phyloP scores from a whole-genome alignment of 92 coral and sea anemone species.

The Micromussa lordhowensis region DNA sequence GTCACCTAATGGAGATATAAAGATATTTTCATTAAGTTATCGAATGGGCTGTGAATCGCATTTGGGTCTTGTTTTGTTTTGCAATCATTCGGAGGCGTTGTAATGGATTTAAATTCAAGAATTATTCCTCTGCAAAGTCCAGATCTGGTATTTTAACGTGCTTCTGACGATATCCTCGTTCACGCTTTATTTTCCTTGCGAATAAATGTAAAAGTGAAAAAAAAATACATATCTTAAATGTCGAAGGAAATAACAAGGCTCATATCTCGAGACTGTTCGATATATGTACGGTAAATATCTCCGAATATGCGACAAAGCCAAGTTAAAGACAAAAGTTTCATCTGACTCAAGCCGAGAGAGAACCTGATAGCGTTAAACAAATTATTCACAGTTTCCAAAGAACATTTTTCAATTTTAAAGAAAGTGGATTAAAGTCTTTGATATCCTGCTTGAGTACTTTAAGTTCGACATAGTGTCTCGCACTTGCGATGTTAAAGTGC shows the following conservation, averaged over 20 bases:
- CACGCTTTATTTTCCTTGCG: neutral
- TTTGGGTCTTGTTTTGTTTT: neutral
- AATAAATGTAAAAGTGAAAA: neutral
- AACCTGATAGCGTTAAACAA: neutral
- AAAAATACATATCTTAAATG: neutral
- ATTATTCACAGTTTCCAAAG: conserved; percentile 11
- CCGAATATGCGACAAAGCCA: neutral
- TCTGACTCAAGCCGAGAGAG: conserved; percentile 14
- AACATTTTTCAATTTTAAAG: conserved; percentile 17
- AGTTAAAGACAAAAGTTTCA: neutral
- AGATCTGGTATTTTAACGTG: neutral
- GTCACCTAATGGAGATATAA: conserved; percentile 24
- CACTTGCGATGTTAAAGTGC: conserved; percentile 6
- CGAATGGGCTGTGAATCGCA: conserved; percentile 14
- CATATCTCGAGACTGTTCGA: conserved; percentile 1
- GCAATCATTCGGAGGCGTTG: neutral
- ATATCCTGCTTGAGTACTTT: conserved; percentile 38
- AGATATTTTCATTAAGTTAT: conserved; percentile 19
- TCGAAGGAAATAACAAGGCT: neutral
- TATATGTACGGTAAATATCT: neutral
- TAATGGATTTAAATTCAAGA: neutral
- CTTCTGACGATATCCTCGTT: neutral
- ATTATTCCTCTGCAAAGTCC: neutral
- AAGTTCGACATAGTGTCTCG: conserved; percentile 27
- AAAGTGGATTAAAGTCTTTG: conserved; percentile 38